A percentile compares a stretch with the other conserved stretches of the same genome.
Conservation (phyloP, 2,888 invertebrate genomes). For the Drosophila ezoana region DNA sequence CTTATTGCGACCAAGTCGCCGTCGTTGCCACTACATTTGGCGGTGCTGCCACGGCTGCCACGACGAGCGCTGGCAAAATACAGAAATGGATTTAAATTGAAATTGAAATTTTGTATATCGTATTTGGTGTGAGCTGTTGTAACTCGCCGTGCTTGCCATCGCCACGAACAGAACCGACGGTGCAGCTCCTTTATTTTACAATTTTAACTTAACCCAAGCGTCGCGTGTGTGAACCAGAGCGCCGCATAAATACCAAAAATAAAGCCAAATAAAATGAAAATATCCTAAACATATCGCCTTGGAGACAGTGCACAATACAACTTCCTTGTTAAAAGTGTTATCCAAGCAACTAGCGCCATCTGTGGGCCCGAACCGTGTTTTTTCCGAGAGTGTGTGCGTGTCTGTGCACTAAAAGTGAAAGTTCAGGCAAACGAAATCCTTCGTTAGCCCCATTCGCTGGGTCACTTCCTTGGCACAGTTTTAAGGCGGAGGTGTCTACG, state of each 20-base stretch:
- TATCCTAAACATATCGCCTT: conserved; percentile 36
- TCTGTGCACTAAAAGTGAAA: conserved; percentile 64
- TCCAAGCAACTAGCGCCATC: conserved; percentile 55
- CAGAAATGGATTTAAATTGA: conserved; percentile 59
- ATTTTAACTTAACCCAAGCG: conserved; percentile 10
- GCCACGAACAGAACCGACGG: conserved; percentile 22
- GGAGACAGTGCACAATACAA: conserved; percentile 13
- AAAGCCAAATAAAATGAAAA: conserved; percentile 8
- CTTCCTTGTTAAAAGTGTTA: conserved; percentile 49
- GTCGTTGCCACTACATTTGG: conserved; percentile 73
- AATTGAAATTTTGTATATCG: conserved; percentile 51
- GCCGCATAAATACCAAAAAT: conserved; percentile 4
- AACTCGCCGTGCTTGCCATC: conserved; percentile 24
- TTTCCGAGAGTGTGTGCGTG: conserved; percentile 18
- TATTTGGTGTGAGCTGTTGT: conserved; percentile 33
- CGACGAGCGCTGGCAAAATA: conserved; percentile 69
- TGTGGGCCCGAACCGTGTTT: conserved; percentile 32
- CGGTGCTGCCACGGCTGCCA: conserved; percentile 74
- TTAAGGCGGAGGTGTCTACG: conserved; percentile 21
- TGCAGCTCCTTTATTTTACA: conserved; percentile 36
- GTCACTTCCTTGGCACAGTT: conserved; percentile 52
- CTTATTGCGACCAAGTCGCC: conserved; percentile 80
- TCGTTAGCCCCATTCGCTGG: conserved; percentile 35
- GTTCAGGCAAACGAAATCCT: conserved; percentile 54
- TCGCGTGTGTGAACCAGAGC: conserved; percentile 36